Evolutionary conservation across 2,888 invertebrate species (phyloP), one percentile per base, ranked within the genome.

Genomic region (Xanthostigma xanthostigma): DNA sequence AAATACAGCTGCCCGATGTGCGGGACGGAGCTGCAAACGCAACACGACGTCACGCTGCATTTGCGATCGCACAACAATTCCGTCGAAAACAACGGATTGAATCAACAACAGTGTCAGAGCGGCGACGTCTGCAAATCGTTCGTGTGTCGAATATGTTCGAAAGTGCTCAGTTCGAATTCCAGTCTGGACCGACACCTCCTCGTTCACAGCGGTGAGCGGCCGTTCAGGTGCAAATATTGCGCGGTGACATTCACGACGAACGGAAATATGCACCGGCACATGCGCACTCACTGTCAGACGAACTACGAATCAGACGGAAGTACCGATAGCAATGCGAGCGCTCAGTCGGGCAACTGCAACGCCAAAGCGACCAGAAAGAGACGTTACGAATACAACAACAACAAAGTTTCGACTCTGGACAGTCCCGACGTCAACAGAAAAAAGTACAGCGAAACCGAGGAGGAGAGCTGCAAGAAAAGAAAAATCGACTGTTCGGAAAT

Each of bases 181-280:
- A 86, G 85, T 42, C 67, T 87, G 56, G 87, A 88, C 62, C 72
- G 86, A 33, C 87, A 88, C 67, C 81, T 84, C 58, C 67, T 86
- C 49, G 83, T 85, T 3, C 88, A 88, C 63, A 84, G 84, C 39
- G 85, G 85, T n/a, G 86, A 87, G 60, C 72, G 86, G 10, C 86
- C 86, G 3, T 88, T 87, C 66, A 78, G 79, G 58, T 89, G 88
- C 64, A 78, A 78, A 59, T 74, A 79, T 57, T 89, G 88, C 65
- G 78, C 80, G 49, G 79, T 85, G 66, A 80, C 85, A 38, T 89
- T 89, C 66, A 86, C 86, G 36, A 87, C 87, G 11, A 88, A 87
- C 63, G 86, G 86, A 33, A 87, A 86, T 65, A 86, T 89, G 86
- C 86, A 86, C 61, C 71, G 87, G 37, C 89, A 89, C 64, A 77